Evolutionary conservation across 2,797 vertebrate genomes (phyloP).

Genomic region (Emys orbicularis): DNA sequence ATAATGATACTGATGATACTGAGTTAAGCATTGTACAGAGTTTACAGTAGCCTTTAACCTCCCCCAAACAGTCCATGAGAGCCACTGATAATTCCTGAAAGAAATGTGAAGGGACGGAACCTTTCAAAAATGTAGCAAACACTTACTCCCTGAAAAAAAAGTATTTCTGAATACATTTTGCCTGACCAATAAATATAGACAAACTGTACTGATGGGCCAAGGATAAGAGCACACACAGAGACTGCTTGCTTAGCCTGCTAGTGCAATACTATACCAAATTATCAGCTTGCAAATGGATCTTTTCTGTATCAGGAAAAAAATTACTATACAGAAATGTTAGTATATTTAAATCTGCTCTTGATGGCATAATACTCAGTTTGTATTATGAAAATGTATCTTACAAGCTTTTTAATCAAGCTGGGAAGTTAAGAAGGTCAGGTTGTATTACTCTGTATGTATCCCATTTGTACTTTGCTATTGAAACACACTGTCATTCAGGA

Average conservation of each 20-base stretch:
- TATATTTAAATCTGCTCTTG: slow-evolving; percentile 26
- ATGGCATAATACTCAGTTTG: slow-evolving; percentile 7
- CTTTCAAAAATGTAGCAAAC: neutral
- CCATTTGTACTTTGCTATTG: slow-evolving; percentile 19
- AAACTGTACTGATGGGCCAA: neutral
- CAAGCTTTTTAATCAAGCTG: slow-evolving; percentile 10
- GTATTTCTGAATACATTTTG: neutral
- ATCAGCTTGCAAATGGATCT: neutral
- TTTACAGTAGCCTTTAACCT: neutral
- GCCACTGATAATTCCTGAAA: slow-evolving; percentile 4
- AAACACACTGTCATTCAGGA: slow-evolving; percentile 35
- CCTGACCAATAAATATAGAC: neutral
- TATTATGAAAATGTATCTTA: slow-evolving; percentile 17
- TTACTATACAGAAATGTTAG: slow-evolving; percentile 35
- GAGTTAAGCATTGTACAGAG: rapidly evolving
- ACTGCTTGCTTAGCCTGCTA: neutral
- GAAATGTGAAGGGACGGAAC: slow-evolving; percentile 15
- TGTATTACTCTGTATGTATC: slow-evolving; percentile 16
- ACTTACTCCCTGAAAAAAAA: neutral
- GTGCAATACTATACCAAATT: neutral
- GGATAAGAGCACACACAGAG: neutral
- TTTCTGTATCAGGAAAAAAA: slow-evolving; percentile 8
- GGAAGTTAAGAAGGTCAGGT: slow-evolving; percentile 50
- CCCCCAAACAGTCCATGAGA: neutral
- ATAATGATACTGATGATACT: neutral